Evolutionary conservation across 2,113 vertebrate genomes (phyloP).

Genomic region (Onychorhynchus coronatus): DNA sequence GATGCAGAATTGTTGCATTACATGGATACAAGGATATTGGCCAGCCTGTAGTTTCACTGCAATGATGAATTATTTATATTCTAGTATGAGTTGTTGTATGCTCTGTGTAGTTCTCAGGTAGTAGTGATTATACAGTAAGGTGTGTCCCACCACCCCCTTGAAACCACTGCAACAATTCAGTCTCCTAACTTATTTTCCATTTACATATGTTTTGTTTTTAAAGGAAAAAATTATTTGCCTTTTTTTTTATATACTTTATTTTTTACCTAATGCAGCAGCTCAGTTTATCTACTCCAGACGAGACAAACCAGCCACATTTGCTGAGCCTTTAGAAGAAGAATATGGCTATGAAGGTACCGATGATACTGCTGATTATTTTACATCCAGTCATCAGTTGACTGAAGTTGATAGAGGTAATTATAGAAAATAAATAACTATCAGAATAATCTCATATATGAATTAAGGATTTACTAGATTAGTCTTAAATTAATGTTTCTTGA

Average conservation of each 20-base stretch:
- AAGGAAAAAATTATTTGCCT: not conserved
- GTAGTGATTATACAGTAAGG: not conserved
- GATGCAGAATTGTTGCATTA: not conserved
- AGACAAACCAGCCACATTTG: constrained; percentile 78
- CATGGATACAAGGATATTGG: not conserved
- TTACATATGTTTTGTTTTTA: not conserved
- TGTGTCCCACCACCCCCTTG: not conserved
- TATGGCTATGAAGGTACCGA: constrained; percentile 75
- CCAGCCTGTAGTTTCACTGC: not conserved
- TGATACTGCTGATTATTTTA: constrained; percentile 71
- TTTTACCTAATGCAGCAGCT: constrained; percentile 81
- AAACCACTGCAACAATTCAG: not conserved
- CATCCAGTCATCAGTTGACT: constrained; percentile 73
- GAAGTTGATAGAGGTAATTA: constrained; percentile 87
- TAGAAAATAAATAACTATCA: not conserved
- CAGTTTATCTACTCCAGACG: constrained; percentile 96
- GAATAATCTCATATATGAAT: not conserved
- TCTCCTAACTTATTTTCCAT: not conserved
- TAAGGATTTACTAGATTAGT: not conserved
- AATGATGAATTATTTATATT: not conserved
- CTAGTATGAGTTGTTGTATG: not conserved
- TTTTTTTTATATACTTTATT: not conserved
- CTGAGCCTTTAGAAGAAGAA: constrained; percentile 85
- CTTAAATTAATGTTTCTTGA: not conserved
- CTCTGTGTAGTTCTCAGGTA: not conserved